Percentiles rank a stretch among this genome's conserved stretches.
These are phyloP conservation scores for Zosterops hypoxanthus DNA, from an alignment of 2,113 vertebrate species.

Conservation along the genomic window DNA sequence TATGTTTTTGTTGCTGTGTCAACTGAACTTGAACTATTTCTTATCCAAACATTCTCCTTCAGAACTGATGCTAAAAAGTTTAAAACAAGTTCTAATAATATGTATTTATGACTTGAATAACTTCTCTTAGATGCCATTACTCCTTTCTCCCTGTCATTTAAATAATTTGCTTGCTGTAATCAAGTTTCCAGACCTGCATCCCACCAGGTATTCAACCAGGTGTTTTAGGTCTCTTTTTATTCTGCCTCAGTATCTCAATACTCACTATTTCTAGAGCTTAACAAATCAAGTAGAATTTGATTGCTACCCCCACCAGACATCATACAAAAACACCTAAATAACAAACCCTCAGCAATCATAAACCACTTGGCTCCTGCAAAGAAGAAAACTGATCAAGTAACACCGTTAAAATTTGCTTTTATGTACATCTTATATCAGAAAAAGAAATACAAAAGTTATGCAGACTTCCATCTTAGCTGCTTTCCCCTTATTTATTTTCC, in stretches of 20 bases:
- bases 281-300: background rate
- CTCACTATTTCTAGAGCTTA: background rate
- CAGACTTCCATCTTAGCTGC: background rate
- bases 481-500: background rate
- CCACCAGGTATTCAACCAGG: background rate
- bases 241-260: background rate
- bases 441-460: background rate
- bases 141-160: background rate
- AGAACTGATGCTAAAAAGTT: rapidly evolving
- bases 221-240: background rate
- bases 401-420: background rate
- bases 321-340: background rate
- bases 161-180: background rate
- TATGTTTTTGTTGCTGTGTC: background rate
- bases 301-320: background rate
- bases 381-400: background rate
- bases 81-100: background rate
- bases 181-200: background rate
- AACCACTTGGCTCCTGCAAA: background rate
- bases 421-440: background rate
- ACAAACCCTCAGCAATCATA: background rate
- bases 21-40: background rate
- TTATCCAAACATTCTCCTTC: background rate
- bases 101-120: background rate
- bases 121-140: background rate